Conservation (phyloP, 2,797 vertebrate species). For the Gadopsis bispinosus region DNA sequence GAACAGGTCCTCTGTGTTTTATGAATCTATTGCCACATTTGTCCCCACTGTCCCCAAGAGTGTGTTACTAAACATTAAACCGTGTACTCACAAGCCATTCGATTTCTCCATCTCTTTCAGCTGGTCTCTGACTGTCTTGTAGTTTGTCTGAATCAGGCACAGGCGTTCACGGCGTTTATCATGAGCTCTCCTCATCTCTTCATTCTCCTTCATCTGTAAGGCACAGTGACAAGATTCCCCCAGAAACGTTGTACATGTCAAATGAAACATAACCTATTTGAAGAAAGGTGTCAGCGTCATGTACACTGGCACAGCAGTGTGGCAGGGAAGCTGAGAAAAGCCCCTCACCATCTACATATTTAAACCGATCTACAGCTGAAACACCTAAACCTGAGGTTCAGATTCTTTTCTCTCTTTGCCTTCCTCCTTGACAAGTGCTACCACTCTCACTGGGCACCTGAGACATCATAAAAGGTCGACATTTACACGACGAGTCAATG, state of each 20-base stretch:
- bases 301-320: conserved; percentile 16
- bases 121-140: conserved; percentile 89
- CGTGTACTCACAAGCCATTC: conserved; percentile 86
- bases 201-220: conserved; percentile 87
- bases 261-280: conserved; percentile 32
- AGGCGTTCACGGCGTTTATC: conserved; percentile 88
- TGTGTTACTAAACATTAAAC: conserved; percentile 10
- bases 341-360: conserved; percentile 36
- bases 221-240: conserved; percentile 28
- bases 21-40: conserved; percentile 16
- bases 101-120: conserved; percentile 89
- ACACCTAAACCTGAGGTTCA: conserved; percentile 47
- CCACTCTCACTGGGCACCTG: conserved; percentile 70
- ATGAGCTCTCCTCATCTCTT: conserved; percentile 89
- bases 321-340: conserved; percentile 14
- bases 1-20: conserved; percentile 27
- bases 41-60: background rate
- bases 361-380: conserved; percentile 44
- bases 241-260: conserved; percentile 15
- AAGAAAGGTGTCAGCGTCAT: background rate
- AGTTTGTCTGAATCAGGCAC: conserved; percentile 91
- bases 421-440: conserved; percentile 62
- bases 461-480: conserved; percentile 75
- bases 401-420: conserved; percentile 37
- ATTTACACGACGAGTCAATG: conserved; percentile 68